phyloP scores from a whole-genome alignment of 1,140 invertebrate genomes.

The Bombus waltoni region DNA sequence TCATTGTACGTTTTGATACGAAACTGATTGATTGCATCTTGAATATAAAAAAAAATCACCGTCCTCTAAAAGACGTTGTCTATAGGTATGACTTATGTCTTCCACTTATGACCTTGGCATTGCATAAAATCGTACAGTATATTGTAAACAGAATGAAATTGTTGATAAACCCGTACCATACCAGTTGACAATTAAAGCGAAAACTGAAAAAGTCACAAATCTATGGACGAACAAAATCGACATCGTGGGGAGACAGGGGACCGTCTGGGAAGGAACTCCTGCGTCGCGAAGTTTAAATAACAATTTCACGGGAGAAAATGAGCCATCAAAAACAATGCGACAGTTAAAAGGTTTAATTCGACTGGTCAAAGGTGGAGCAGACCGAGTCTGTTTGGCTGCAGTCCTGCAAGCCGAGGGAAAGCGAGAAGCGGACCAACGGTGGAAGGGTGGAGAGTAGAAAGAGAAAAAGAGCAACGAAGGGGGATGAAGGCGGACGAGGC shows the following conservation, averaged over 20 bases:
- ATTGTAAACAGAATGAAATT: too few relatives aligned
- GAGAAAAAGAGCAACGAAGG: slow-evolving; percentile 27
- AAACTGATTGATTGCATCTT: too few relatives aligned
- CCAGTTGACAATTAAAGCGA: too few relatives aligned
- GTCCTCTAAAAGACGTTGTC: too few relatives aligned
- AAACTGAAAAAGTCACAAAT: background rate
- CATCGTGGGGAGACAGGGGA: background rate
- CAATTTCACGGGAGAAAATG: slow-evolving; percentile 75
- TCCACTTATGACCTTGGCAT: too few relatives aligned
- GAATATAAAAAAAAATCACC: too few relatives aligned
- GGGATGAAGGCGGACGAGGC: background rate
- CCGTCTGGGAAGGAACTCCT: background rate
- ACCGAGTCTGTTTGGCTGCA: slow-evolving; percentile 65
- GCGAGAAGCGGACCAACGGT: slow-evolving; percentile 45
- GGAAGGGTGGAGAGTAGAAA: slow-evolving; percentile 20
- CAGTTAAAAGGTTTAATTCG: slow-evolving; percentile 73
- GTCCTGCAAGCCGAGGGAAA: slow-evolving; percentile 52
- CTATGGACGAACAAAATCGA: background rate
- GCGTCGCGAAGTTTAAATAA: slow-evolving; percentile 72
- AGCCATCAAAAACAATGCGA: slow-evolving; percentile 76
- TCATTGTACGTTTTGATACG: too few relatives aligned
- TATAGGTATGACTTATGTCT: too few relatives aligned
- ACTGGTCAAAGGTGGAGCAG: slow-evolving; percentile 65
- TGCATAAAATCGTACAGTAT: too few relatives aligned
- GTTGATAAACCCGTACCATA: too few relatives aligned